phyloP scores from a whole-genome alignment of 2,888 invertebrate species.

The Standfussiana lucernea region DNA sequence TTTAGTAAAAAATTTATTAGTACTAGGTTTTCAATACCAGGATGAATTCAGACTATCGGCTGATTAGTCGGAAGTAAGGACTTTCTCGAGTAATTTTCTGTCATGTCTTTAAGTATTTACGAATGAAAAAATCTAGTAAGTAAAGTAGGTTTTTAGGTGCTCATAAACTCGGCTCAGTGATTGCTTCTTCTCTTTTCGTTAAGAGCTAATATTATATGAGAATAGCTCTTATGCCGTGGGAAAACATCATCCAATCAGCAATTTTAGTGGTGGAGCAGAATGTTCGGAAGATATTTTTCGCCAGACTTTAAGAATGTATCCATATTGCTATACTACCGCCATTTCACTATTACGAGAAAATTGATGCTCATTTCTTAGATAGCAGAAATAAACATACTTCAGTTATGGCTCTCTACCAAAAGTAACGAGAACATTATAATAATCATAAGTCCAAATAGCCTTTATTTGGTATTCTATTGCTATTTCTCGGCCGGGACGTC shows the following conservation, averaged over 20 bases:
- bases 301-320: not conserved
- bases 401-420: slow-evolving; percentile 41
- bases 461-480: slow-evolving; percentile 33
- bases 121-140: not conserved
- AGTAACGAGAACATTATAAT: slow-evolving; percentile 44
- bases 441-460: slow-evolving; percentile 45
- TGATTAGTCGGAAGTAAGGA: not conserved
- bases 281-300: not conserved
- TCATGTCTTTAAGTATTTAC: not conserved
- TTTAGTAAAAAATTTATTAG: not conserved
- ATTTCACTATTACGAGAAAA: slow-evolving; percentile 16
- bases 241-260: not conserved
- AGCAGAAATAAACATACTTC: slow-evolving; percentile 35
- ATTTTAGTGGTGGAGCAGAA: not conserved
- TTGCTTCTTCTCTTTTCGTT: not conserved
- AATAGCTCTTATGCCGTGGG: not conserved
- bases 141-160: not conserved
- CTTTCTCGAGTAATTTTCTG: not conserved
- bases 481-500: slow-evolving; percentile 24
- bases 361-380: slow-evolving; percentile 34
- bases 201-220: not conserved
- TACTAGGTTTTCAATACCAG: not conserved
- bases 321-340: not conserved
- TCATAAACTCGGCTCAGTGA: not conserved
- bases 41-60: not conserved